phyloP scores from a whole-genome alignment of 2,797 vertebrate species.

The Melanogrammus aeglefinus region DNA sequence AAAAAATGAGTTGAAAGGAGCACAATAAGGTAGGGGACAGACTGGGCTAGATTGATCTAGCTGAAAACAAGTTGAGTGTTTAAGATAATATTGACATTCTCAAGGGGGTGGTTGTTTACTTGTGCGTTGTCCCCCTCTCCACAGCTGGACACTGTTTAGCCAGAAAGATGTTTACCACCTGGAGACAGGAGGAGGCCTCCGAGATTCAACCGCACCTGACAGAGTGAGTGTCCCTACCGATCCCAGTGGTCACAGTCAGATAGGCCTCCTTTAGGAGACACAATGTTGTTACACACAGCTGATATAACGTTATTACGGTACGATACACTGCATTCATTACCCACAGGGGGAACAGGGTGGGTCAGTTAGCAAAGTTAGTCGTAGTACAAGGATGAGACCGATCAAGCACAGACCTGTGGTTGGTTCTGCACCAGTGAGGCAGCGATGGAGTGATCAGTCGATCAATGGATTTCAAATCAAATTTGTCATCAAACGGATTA shows the following conservation, averaged over 20 bases:
- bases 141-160: slow-evolving; percentile 70
- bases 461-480: neutral
- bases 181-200: slow-evolving; percentile 52
- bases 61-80: neutral
- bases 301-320: neutral
- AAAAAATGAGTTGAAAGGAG: neutral
- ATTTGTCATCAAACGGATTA: neutral
- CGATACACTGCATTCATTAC: neutral
- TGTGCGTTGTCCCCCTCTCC: slow-evolving; percentile 7
- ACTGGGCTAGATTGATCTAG: neutral
- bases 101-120: neutral
- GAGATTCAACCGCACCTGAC: slow-evolving; percentile 51
- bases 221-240: slow-evolving; percentile 61
- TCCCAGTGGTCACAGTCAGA: slow-evolving; percentile 4
- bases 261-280: neutral
- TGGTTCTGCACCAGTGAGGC: neutral
- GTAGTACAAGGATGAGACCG: neutral
- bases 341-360: too few species aligned
- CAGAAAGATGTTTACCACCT: slow-evolving; percentile 60
- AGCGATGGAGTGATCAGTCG: neutral
- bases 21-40: neutral
- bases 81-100: neutral
- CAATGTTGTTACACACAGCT: neutral
- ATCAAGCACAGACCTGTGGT: neutral
- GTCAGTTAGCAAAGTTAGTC: too few species aligned